Percentiles rank a stretch among this genome's conserved stretches.
Evolutionary conservation across 2,113 vertebrate genomes (phyloP).

Genomic region (Ciconia stormi): DNA sequence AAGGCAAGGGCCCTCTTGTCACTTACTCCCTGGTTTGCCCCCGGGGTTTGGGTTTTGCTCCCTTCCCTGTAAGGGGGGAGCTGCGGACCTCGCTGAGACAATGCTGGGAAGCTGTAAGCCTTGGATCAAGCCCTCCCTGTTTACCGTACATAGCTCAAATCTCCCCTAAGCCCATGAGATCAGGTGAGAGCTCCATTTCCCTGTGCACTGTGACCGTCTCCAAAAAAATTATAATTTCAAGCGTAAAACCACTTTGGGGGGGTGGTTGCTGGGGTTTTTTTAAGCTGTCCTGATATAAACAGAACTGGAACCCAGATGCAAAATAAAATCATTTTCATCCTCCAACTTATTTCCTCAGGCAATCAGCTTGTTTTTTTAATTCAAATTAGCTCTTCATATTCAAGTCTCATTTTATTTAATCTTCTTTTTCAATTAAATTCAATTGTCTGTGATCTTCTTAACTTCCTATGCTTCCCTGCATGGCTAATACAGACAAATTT

Average conservation of each 20-base stretch:
- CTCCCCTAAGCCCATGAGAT: not conserved
- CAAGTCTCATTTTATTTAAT: slow-evolving; percentile 61
- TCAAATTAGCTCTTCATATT: slow-evolving; percentile 55
- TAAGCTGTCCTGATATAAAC: not conserved
- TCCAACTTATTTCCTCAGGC: slow-evolving; percentile 15
- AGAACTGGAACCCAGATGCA: not conserved
- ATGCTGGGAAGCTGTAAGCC: not conserved
- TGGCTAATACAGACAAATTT: slow-evolving; percentile 18
- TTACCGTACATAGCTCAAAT: not conserved
- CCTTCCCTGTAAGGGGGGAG: not conserved
- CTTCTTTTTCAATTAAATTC: slow-evolving; percentile 70
- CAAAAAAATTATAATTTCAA: not conserved
- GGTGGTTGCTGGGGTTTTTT: not conserved
- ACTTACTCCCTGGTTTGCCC: not conserved
- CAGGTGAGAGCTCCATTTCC: not conserved
- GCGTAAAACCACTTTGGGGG: not conserved
- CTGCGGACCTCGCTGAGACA: not conserved
- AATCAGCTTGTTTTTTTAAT: slow-evolving; percentile 16
- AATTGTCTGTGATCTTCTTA: slow-evolving; percentile 65
- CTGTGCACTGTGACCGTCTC: not conserved
- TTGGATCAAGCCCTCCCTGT: not conserved
- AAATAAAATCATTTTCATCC: not conserved
- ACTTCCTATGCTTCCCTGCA: slow-evolving; percentile 16
- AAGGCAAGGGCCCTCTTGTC: not conserved
- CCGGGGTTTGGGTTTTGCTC: not conserved